Percentiles rank a stretch among this genome's conserved stretches.
phyloP scores from a whole-genome alignment of 2,113 vertebrate species.

The Alectura lathami region DNA sequence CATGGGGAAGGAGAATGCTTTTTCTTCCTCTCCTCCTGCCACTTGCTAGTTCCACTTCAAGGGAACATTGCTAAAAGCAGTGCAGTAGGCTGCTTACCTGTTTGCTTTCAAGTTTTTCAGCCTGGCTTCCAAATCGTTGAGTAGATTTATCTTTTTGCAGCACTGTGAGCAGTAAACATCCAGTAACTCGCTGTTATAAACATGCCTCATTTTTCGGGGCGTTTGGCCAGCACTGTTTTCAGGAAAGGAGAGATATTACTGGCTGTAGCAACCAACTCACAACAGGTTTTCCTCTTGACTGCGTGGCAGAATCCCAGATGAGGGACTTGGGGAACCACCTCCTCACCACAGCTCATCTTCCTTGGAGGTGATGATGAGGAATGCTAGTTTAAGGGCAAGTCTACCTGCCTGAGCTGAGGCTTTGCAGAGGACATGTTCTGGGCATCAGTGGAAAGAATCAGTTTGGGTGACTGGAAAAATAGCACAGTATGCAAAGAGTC shows the following conservation, averaged over 20 bases:
- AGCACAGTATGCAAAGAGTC: background rate
- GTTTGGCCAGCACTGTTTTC: constrained; percentile 90
- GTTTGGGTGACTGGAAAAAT: background rate
- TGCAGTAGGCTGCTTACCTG: constrained; percentile 80
- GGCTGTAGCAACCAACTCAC: background rate
- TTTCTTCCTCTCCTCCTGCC: background rate
- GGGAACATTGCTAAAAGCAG: background rate
- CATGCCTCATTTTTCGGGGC: constrained; percentile 86
- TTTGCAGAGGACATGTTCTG: background rate
- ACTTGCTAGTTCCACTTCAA: background rate
- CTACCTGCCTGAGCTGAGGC: background rate
- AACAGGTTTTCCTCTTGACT: background rate
- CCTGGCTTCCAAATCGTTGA: constrained; percentile 93
- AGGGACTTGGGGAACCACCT: background rate
- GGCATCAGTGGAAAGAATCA: background rate
- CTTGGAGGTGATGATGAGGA: background rate
- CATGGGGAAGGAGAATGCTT: background rate
- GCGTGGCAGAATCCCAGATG: background rate
- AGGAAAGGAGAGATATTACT: constrained; percentile 59
- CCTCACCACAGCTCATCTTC: background rate
- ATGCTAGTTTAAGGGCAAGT: background rate
- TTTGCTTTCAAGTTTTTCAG: constrained; percentile 93
- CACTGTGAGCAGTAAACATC: constrained; percentile 96
- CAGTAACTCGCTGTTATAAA: constrained; percentile 84
- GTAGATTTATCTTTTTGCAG: constrained; percentile 96